phyloP scores from a whole-genome alignment of 2,888 invertebrate species.

The Drosophila robusta region DNA sequence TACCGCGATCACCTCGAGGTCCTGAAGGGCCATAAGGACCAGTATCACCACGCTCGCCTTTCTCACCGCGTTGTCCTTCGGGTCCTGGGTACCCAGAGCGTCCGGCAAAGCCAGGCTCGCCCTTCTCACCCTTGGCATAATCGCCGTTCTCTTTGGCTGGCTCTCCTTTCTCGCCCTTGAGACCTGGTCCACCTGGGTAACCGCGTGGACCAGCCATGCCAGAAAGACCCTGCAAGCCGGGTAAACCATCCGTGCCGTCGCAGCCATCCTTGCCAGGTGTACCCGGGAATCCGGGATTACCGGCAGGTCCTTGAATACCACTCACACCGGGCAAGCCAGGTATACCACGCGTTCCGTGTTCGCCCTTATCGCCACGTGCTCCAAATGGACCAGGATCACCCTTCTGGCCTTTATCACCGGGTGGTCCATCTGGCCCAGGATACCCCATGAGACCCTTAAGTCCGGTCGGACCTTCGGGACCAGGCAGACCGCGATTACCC shows the following conservation, averaged over 20 bases:
- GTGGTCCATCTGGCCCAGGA: conserved; percentile 93
- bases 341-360: conserved; percentile 93
- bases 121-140: conserved; percentile 93
- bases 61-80: conserved; percentile 87
- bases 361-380: conserved; percentile 93
- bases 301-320: conserved; percentile 84
- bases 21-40: conserved; percentile 86
- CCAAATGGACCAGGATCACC: conserved; percentile 94
- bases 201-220: conserved; percentile 93
- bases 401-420: conserved; percentile 95
- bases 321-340: conserved; percentile 93
- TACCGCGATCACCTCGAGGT: conserved; percentile 91
- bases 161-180: conserved; percentile 91
- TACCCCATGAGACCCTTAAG: conserved; percentile 92
- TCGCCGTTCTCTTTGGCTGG: conserved; percentile 87
- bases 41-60: conserved; percentile 89
- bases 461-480: conserved; percentile 90
- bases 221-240: conserved; percentile 89
- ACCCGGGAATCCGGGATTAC: conserved; percentile 89
- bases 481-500: conserved; percentile 92
- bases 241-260: conserved; percentile 95
- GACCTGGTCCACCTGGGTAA: conserved; percentile 85
- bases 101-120: conserved; percentile 88
- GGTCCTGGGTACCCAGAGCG: conserved; percentile 82
- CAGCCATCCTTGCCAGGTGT: conserved; percentile 96